Conservation (phyloP, 1,140 invertebrate genomes). For the Halesus radiatus region DNA sequence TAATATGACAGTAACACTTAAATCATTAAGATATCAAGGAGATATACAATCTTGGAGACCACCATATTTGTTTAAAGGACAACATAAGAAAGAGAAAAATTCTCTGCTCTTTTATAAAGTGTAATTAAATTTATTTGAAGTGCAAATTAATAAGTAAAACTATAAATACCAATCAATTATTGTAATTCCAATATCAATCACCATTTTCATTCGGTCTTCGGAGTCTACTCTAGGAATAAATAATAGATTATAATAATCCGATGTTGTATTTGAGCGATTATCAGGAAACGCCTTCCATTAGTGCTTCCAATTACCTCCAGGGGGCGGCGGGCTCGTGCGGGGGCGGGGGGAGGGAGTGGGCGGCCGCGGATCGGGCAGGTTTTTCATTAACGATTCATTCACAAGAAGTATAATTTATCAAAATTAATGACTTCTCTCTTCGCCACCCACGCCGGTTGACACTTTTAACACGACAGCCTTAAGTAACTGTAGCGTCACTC, state of each 20-base stretch:
- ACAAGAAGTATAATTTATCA: slow-evolving; percentile 34
- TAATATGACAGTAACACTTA: too few relatives aligned
- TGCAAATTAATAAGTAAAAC: too few relatives aligned
- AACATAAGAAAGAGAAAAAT: too few relatives aligned
- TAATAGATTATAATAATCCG: not conserved
- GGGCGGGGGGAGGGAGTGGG: not conserved
- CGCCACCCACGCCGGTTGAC: slow-evolving; percentile 18
- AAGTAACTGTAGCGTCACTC: slow-evolving; percentile 20
- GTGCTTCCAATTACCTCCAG: slow-evolving; percentile 7
- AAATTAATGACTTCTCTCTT: slow-evolving; percentile 38
- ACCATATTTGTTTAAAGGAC: too few relatives aligned
- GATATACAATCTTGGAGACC: too few relatives aligned
- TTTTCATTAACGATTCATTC: slow-evolving; percentile 41
- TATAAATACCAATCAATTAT: too few relatives aligned
- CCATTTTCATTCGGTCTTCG: too few relatives aligned
- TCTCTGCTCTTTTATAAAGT: too few relatives aligned
- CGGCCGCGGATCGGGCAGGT: not conserved
- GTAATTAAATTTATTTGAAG: too few relatives aligned
- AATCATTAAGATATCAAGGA: too few relatives aligned
- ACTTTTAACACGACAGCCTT: slow-evolving; percentile 35
- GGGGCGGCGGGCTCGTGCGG: not conserved
- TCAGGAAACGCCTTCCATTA: slow-evolving; percentile 36
- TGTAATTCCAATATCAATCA: too few relatives aligned
- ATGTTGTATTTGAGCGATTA: slow-evolving; percentile 14
- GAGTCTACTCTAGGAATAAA: too few relatives aligned